Percentiles rank a stretch among this genome's conserved stretches.
Conservation (phyloP, 2,113 vertebrate species). For the Eurystomus gularis region DNA sequence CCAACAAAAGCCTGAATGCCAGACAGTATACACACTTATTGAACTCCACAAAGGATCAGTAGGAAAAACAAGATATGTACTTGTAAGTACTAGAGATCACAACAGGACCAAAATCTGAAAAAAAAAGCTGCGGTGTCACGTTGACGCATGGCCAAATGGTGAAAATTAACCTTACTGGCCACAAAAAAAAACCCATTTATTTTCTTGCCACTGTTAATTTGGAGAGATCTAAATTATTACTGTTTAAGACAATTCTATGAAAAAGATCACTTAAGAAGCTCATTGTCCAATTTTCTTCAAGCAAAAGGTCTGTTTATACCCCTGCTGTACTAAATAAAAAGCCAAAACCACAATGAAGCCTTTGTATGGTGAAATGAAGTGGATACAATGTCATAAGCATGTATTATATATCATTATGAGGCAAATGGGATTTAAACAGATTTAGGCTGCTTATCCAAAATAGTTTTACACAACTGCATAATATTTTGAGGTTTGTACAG, state of each 20-base stretch:
- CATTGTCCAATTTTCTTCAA: neutral
- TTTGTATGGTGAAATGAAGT: constrained; percentile 39
- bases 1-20: constrained; percentile 26
- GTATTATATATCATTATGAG: constrained; percentile 35
- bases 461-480: constrained; percentile 31
- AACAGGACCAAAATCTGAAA: constrained; percentile 23
- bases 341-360: neutral
- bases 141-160: neutral
- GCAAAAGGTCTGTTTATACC: neutral
- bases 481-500: constrained; percentile 4
- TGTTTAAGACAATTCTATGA: constrained; percentile 7
- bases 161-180: constrained; percentile 36
- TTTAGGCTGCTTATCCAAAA: constrained; percentile 35
- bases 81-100: constrained; percentile 31
- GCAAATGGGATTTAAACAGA: constrained; percentile 14
- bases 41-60: constrained; percentile 47
- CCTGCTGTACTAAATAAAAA: neutral
- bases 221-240: constrained; percentile 21
- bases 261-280: constrained; percentile 7
- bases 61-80: neutral
- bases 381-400: constrained; percentile 19
- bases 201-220: constrained; percentile 22
- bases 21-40: neutral
- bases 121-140: neutral
- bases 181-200: neutral